Conservation (phyloP, 53 echinoderm and acorn worm species). For the Antedon mediterranea region DNA sequence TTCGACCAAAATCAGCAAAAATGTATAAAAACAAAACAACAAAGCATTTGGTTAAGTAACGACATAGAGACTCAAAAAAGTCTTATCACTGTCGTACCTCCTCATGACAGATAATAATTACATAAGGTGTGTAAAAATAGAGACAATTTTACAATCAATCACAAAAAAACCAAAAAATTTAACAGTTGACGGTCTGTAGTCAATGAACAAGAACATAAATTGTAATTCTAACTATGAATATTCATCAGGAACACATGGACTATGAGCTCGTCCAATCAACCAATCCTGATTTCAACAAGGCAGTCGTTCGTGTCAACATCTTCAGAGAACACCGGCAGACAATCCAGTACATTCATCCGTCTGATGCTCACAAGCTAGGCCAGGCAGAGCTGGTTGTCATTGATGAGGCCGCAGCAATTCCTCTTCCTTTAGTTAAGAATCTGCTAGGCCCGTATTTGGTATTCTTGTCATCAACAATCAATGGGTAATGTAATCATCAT, state of each 20-base stretch:
- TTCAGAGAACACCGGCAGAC: constrained; percentile 94
- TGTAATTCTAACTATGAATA: no score
- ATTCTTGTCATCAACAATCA: constrained; percentile 94
- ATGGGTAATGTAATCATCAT: constrained; percentile 47
- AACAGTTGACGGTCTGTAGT: no score
- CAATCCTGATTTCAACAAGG: constrained; percentile 98
- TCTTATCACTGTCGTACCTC: no score
- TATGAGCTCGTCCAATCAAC: constrained; percentile 97
- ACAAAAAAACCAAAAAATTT: no score
- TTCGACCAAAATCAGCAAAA: no score
- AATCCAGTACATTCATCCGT: constrained; percentile 97
- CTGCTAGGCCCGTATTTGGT: constrained; percentile 91
- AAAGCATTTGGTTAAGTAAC: no score
- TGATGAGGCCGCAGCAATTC: constrained; percentile 97
- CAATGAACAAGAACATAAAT: no score
- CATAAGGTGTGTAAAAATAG: no score
- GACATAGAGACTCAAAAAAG: no score
- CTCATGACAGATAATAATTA: no score
- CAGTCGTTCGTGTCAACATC: constrained; percentile 91
- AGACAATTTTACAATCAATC: no score
- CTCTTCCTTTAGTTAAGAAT: constrained; percentile 73
- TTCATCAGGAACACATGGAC: constrained; percentile 77
- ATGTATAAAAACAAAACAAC: no score
- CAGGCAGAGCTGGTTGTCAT: constrained; percentile 91
- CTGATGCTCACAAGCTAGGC: constrained; percentile 85